A percentile compares a stretch with the other conserved stretches of the same genome.
phyloP scores from a whole-genome alignment of 2,888 invertebrate species.

The Xestia ashworthii region DNA sequence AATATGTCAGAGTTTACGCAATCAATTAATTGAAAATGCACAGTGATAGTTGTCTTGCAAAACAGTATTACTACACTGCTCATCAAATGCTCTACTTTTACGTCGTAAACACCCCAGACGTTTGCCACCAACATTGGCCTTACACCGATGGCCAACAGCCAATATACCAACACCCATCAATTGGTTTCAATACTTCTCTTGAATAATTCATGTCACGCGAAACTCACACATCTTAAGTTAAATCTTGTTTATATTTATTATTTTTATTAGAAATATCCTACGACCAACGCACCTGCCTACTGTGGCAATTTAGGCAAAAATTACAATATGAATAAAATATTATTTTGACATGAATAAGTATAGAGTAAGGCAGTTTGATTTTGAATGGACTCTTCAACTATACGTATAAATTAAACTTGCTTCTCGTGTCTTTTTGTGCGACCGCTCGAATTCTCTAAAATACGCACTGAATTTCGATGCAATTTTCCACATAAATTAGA shows the following conservation, averaged over 20 bases:
- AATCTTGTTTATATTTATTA: slow-evolving; percentile 67
- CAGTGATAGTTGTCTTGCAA: slow-evolving; percentile 40
- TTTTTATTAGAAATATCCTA: slow-evolving; percentile 41
- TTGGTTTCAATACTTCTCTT: slow-evolving; percentile 69
- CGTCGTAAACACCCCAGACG: slow-evolving; percentile 21
- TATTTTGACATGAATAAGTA: slow-evolving; percentile 52
- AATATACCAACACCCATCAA: slow-evolving; percentile 49
- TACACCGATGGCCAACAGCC: slow-evolving; percentile 47
- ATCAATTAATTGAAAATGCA: slow-evolving; percentile 12
- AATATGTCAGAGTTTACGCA: slow-evolving; percentile 17
- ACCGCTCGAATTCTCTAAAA: no score
- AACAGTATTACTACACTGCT: slow-evolving; percentile 31
- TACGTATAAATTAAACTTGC: neutral
- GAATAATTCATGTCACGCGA: slow-evolving; percentile 75
- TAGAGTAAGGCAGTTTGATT: slow-evolving; percentile 24
- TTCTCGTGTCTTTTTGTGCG: neutral
- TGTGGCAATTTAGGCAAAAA: slow-evolving; percentile 41
- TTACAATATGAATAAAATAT: slow-evolving; percentile 62
- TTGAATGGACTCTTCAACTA: slow-evolving; percentile 53
- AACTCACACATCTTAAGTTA: slow-evolving; percentile 57
- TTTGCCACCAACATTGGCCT: slow-evolving; percentile 41
- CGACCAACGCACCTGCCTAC: slow-evolving; percentile 59
- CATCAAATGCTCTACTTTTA: slow-evolving; percentile 60
- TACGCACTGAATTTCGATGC: neutral
- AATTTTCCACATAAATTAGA: no score